Evolutionary conservation across 2,888 invertebrate species (phyloP), one percentile per base, ranked within the genome.

Genomic region (Zygaena filipendulae): DNA sequence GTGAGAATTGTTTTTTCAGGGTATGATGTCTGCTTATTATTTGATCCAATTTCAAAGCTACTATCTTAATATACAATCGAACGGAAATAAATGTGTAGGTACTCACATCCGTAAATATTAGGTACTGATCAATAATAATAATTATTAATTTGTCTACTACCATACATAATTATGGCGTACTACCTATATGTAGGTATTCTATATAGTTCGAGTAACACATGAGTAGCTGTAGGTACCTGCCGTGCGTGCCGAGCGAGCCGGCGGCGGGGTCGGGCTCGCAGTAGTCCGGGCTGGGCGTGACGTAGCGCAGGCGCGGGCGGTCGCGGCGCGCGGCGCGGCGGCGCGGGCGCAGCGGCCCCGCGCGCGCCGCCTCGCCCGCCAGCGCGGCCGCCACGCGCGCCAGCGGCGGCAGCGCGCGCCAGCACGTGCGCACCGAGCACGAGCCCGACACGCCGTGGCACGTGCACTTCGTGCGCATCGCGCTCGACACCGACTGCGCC

Each of bases 371-470:
- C 47, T 71, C 69, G 21, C 47, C 55, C 21, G 67, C 68, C 33
- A 71, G 61, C 41, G 83, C 81, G 16, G 82, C 75, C 44, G 87
- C 83, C 36, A 88, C 84, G 70, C 50, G 84, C 63, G 61, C 85
- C 74, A 56, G 86, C 62, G 53, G 80, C 3, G 90, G 87, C 42
- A 91, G 64, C 2, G 90, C 84, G 43, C 86, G 83, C 91, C 91
- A 92, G 57, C 91, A 92, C 21, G 91, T 91, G 55, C 88, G 87
- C 45, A 91, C 86, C 42, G 87, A 89, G 60, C 91, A 91, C 27
- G 91, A 90, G 1, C 91, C 91, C 8, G 91, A 91, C 31, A 92
- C 90, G 19, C 92, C 92, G 69, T 92, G 91, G 49, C 92, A 92
- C 53, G 91, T 91, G 80, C 92, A 92, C 54, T 90, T 77, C 4